A percentile compares a stretch with the other conserved stretches of the same genome.
phyloP scores from a whole-genome alignment of 2,888 invertebrate species.

The Conchocele bisecta region DNA sequence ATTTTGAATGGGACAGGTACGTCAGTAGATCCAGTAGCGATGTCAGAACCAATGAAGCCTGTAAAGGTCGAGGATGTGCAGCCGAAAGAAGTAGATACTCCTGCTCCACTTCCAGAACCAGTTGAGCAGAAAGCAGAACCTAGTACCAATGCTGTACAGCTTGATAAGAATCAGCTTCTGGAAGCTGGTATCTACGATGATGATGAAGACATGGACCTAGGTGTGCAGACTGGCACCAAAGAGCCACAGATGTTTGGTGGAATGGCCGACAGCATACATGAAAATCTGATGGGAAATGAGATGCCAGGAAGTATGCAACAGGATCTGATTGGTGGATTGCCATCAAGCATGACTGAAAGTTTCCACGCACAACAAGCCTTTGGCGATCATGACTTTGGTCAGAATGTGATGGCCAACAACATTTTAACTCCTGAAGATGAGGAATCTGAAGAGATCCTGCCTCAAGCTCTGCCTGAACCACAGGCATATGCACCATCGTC shows the following conservation, averaged over 20 bases:
- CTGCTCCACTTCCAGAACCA: conserved; percentile 6
- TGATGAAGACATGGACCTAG: conserved; percentile 58
- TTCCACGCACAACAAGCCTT: conserved; percentile 45
- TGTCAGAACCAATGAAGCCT: conserved; percentile 23
- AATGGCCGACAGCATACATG: conserved; percentile 55
- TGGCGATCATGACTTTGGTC: conserved; percentile 27
- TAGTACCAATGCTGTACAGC: no score
- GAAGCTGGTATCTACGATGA: conserved; percentile 76
- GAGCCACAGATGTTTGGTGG: conserved; percentile 50
- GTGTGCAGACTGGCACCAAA: conserved; percentile 37
- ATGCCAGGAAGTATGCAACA: conserved; percentile 43
- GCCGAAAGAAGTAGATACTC: conserved; percentile 1
- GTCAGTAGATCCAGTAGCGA: conserved; percentile 13
- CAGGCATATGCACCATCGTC: conserved; percentile 63
- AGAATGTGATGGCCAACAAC: conserved; percentile 49
- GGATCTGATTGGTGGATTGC: no score
- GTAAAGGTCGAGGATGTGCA: conserved; percentile 9
- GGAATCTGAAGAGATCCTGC: conserved; percentile 68
- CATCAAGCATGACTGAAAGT: conserved; percentile 53
- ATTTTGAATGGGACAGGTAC: conserved; percentile 24
- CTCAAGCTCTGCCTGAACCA: conserved; percentile 76
- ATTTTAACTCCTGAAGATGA: conserved; percentile 58
- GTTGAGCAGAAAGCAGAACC: conserved; percentile 8
- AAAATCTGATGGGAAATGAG: conserved; percentile 40
- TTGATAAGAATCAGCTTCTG: conserved; percentile 55